phyloP scores from a whole-genome alignment of 2,797 vertebrate species.

The Valencia hispanica region DNA sequence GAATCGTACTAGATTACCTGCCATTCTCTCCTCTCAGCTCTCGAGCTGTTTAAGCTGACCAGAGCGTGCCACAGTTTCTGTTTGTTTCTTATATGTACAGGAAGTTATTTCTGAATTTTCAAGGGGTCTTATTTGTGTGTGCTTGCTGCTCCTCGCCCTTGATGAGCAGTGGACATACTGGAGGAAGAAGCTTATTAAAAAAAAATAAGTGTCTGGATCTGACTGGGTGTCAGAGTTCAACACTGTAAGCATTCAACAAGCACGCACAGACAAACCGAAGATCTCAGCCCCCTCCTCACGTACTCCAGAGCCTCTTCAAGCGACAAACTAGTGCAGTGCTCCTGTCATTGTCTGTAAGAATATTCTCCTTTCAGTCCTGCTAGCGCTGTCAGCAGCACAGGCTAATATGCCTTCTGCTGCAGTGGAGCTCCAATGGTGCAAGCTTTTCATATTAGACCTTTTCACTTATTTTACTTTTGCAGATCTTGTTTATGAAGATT shows the following conservation, averaged over 20 bases:
- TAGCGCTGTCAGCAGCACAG: conserved; percentile 47
- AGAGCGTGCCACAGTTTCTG: background rate
- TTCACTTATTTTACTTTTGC: background rate
- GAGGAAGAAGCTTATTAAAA: conserved; percentile 60
- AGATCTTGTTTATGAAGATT: conserved; percentile 6
- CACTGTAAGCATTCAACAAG: conserved; percentile 54
- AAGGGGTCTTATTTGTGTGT: conserved; percentile 28
- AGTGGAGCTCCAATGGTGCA: conserved; percentile 28
- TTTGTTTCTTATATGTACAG: conserved; percentile 22
- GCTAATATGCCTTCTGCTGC: conserved; percentile 50
- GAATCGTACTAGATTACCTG: background rate
- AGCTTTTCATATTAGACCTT: conserved; percentile 6
- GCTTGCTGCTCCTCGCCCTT: conserved; percentile 40
- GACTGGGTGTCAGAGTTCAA: conserved; percentile 68
- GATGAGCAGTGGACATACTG: conserved; percentile 43
- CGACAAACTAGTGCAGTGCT: conserved; percentile 71
- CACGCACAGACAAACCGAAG: conserved; percentile 25
- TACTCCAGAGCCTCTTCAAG: conserved; percentile 60
- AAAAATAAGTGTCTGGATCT: conserved; percentile 63
- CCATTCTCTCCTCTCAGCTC: conserved; percentile 26
- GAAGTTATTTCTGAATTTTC: conserved; percentile 35
- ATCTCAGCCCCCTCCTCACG: conserved; percentile 14
- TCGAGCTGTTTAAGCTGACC: conserved; percentile 9
- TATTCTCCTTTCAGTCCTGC: conserved; percentile 56
- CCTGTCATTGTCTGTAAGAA: conserved; percentile 67